Conservation (phyloP, 1,140 invertebrate species). For the Meloidogyne exigua region DNA sequence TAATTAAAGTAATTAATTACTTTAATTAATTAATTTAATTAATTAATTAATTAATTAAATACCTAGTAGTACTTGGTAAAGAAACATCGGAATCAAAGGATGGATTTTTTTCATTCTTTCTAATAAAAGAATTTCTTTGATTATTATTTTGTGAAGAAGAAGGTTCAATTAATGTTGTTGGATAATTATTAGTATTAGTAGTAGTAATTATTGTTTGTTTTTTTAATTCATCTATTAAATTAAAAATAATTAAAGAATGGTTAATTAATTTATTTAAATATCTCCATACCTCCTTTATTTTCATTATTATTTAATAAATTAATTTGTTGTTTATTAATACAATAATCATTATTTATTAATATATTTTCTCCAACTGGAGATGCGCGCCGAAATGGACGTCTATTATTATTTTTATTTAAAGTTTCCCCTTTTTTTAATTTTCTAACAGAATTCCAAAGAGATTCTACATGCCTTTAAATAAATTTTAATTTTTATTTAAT, state of each 20-base stretch:
- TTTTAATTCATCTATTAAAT: not conserved
- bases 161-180: not conserved
- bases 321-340: not conserved
- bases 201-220: not conserved
- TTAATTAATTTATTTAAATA: not conserved
- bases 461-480: slow-evolving; percentile 45
- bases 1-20: no score
- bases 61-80: not conserved
- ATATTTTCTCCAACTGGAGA: slow-evolving; percentile 10
- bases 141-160: not conserved
- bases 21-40: no score
- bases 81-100: not conserved
- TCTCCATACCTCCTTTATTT: no score
- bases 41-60: no score
- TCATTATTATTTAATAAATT: not conserved
- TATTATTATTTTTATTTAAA: not conserved
- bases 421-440: slow-evolving; percentile 46
- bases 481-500: no score
- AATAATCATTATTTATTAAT: not conserved
- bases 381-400: not conserved
- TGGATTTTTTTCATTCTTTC: not conserved
- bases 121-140: no score
- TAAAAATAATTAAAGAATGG: no score
- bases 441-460: slow-evolving; percentile 48
- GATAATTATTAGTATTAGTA: not conserved